Conservation (phyloP, 2,888 invertebrate species). For the Congeria kusceri region DNA sequence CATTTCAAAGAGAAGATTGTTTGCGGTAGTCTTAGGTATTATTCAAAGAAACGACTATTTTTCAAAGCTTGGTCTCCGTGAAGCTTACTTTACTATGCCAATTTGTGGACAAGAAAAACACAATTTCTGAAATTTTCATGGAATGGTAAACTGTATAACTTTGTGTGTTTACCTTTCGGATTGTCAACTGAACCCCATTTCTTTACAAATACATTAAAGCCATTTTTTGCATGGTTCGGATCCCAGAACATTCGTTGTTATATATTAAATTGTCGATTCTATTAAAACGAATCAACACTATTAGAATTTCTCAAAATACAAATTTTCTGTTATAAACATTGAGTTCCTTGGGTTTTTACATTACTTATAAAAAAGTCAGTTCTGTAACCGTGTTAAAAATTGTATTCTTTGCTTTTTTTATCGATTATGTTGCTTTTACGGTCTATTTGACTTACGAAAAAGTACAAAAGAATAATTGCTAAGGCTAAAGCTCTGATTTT, state of each 20-base stretch:
- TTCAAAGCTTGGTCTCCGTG: slow-evolving; percentile 22
- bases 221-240: slow-evolving; percentile 15
- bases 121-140: slow-evolving; percentile 30
- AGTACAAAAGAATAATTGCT: slow-evolving; percentile 30
- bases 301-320: slow-evolving; percentile 23
- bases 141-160: slow-evolving; percentile 14
- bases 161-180: slow-evolving; percentile 20
- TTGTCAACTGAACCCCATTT: background rate
- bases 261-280: slow-evolving; percentile 47
- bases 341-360: slow-evolving; percentile 28
- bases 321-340: slow-evolving; percentile 15
- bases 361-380: slow-evolving; percentile 46
- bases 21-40: slow-evolving; percentile 19
- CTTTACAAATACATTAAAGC: slow-evolving; percentile 9
- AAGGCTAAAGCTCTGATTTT: slow-evolving; percentile 19
- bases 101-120: slow-evolving; percentile 16
- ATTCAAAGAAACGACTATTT: slow-evolving; percentile 23
- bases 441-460: slow-evolving; percentile 56
- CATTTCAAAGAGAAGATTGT: slow-evolving; percentile 44
- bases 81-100: slow-evolving; percentile 33
- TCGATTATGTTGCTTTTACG: slow-evolving; percentile 45
- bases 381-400: slow-evolving; percentile 25
- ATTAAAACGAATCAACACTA: slow-evolving; percentile 38
- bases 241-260: background rate
- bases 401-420: slow-evolving; percentile 44